A percentile compares a stretch with the other conserved stretches of the same genome.
Evolutionary conservation across 2,797 vertebrate genomes (phyloP).

Genomic region (Chrysocyon brachyurus): DNA sequence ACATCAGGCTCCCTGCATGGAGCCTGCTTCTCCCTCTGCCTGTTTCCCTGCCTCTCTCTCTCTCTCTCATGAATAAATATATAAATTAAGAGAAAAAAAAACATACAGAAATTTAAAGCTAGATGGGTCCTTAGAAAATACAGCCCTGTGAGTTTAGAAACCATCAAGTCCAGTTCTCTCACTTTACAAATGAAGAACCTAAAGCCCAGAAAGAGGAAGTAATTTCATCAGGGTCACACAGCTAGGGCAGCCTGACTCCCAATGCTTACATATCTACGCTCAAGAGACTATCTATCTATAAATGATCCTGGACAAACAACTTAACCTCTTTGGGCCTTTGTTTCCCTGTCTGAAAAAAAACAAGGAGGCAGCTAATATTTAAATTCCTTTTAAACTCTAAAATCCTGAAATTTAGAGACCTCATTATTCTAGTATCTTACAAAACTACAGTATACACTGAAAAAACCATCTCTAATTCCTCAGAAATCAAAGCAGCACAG

Average conservation of each 20-base stretch:
- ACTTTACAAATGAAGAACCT: conserved; percentile 43
- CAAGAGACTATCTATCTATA: background rate
- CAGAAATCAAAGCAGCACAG: conserved; percentile 58
- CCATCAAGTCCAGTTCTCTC: conserved; percentile 38
- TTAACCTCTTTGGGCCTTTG: conserved; percentile 16
- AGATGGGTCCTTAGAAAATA: conserved; percentile 37
- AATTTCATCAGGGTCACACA: conserved; percentile 57
- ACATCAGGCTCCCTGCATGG: too few relatives aligned
- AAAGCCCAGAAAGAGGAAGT: conserved; percentile 57
- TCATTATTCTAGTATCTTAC: conserved; percentile 62
- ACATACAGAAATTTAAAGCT: conserved; percentile 39
- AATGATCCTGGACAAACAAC: background rate
- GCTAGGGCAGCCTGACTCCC: conserved; percentile 30
- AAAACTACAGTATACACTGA: conserved; percentile 60
- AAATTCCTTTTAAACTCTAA: conserved; percentile 61
- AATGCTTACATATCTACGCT: conserved; percentile 29
- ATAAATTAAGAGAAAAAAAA: background rate
- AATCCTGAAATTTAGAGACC: conserved; percentile 52
- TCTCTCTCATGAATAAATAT: too few relatives aligned
- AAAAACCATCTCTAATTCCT: conserved; percentile 52
- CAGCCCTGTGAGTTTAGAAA: background rate
- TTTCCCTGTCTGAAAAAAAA: conserved; percentile 48
- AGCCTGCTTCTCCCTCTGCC: too few relatives aligned
- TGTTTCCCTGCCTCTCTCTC: too few relatives aligned
- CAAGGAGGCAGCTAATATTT: conserved; percentile 43